phyloP scores from a whole-genome alignment of 2,797 vertebrate species.

The Microctenopoma lineatum region DNA sequence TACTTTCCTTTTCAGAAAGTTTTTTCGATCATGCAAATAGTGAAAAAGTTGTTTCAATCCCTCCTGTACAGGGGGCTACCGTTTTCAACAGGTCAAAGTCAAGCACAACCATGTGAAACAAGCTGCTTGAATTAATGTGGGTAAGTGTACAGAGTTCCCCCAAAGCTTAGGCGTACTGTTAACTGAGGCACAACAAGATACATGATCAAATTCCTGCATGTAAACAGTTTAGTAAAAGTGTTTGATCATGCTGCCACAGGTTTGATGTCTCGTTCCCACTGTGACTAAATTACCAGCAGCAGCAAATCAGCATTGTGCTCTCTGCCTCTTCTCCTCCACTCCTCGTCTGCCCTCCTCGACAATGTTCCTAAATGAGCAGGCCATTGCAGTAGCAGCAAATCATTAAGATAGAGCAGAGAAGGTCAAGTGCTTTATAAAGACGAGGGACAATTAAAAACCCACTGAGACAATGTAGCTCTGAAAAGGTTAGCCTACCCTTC shows the following conservation, averaged over 20 bases:
- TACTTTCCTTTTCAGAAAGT: too few species aligned
- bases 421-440: conserved; percentile 75
- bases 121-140: conserved; percentile 33
- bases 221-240: conserved; percentile 38
- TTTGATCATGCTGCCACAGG: conserved; percentile 43
- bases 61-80: too few species aligned
- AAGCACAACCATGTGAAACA: conserved; percentile 18
- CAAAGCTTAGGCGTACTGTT: not conserved
- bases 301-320: conserved; percentile 16
- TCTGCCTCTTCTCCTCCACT: not conserved
- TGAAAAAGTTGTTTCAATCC: too few species aligned
- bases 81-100: too few species aligned
- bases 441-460: conserved; percentile 70
- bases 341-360: conserved; percentile 28
- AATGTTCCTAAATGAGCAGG: conserved; percentile 62
- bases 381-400: conserved; percentile 67
- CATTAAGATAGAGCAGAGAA: conserved; percentile 70
- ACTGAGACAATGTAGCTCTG: conserved; percentile 58
- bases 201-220: conserved; percentile 20
- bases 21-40: too few species aligned
- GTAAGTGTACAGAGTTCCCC: conserved; percentile 48
- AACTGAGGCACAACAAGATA: conserved; percentile 12
- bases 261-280: conserved; percentile 56
- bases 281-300: conserved; percentile 52
- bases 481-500: conserved; percentile 65